Evolutionary conservation across 2,888 invertebrate species (phyloP).

Genomic region (Galerucella pusilla): DNA sequence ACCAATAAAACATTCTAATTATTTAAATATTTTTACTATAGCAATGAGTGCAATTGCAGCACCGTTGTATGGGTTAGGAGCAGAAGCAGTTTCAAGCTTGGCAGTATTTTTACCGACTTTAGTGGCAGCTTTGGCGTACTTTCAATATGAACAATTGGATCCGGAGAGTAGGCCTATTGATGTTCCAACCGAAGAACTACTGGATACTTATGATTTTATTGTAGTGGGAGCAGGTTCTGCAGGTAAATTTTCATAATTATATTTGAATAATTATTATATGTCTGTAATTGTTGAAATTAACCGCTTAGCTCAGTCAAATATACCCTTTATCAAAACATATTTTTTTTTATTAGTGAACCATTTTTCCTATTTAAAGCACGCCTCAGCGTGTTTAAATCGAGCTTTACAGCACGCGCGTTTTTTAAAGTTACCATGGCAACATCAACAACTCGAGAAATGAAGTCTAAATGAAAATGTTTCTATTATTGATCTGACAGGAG

Average conservation of each 20-base stretch:
- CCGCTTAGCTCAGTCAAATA: no score
- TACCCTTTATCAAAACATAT: no score
- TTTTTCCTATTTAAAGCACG: no score
- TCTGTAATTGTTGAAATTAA: no score
- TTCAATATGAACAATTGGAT: constrained; percentile 86
- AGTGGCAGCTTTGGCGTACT: constrained; percentile 87
- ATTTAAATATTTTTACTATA: constrained; percentile 41
- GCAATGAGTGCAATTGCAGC: constrained; percentile 76
- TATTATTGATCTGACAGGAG: no score
- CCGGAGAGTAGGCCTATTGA: constrained; percentile 85
- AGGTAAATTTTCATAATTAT: constrained; percentile 65
- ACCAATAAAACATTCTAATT: neutral
- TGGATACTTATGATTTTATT: constrained; percentile 84
- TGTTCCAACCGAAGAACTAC: constrained; percentile 72
- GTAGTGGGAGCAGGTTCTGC: constrained; percentile 89
- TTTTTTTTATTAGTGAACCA: no score
- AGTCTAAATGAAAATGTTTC: no score
- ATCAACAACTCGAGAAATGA: no score
- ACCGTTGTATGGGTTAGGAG: constrained; percentile 76
- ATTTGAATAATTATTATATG: neutral
- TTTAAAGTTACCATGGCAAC: no score
- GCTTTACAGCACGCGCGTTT: no score
- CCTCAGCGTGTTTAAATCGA: no score
- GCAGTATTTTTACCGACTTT: constrained; percentile 87
- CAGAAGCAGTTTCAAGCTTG: constrained; percentile 75